Conservation (phyloP, 2,797 vertebrate species). For the Phrynocephalus vlangalii region DNA sequence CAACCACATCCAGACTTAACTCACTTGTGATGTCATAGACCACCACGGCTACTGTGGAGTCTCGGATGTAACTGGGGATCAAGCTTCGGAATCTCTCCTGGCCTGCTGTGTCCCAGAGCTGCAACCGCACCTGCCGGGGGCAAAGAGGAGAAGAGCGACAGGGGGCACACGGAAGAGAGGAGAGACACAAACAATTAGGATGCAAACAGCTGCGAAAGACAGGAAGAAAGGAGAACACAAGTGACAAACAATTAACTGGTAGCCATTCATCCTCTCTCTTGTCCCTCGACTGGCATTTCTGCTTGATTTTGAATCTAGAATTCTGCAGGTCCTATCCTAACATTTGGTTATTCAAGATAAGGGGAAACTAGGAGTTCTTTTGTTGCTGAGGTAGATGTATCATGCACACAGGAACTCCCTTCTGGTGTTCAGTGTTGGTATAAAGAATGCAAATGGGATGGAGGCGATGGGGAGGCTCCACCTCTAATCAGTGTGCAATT, state of each 20-base stretch:
- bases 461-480: neutral
- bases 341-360: neutral
- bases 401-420: neutral
- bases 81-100: constrained; percentile 93
- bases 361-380: neutral
- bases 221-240: neutral
- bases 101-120: constrained; percentile 93
- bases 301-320: neutral
- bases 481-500: neutral
- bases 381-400: neutral
- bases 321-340: neutral
- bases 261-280: neutral
- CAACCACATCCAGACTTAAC: constrained; percentile 57
- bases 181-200: constrained; percentile 16
- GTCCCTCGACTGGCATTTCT: neutral
- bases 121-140: constrained; percentile 86
- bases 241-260: constrained; percentile 2
- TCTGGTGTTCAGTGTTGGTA: neutral
- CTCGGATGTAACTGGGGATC: constrained; percentile 93
- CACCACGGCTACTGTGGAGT: constrained; percentile 93
- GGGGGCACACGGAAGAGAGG: constrained; percentile 4
- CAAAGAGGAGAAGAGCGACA: neutral
- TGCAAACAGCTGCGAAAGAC: constrained; percentile 13
- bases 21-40: constrained; percentile 94
- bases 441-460: neutral